A percentile compares a stretch with the other conserved stretches of the same genome.
Evolutionary conservation across 2,113 vertebrate genomes (phyloP).

Genomic region (Xenus cinereus): DNA sequence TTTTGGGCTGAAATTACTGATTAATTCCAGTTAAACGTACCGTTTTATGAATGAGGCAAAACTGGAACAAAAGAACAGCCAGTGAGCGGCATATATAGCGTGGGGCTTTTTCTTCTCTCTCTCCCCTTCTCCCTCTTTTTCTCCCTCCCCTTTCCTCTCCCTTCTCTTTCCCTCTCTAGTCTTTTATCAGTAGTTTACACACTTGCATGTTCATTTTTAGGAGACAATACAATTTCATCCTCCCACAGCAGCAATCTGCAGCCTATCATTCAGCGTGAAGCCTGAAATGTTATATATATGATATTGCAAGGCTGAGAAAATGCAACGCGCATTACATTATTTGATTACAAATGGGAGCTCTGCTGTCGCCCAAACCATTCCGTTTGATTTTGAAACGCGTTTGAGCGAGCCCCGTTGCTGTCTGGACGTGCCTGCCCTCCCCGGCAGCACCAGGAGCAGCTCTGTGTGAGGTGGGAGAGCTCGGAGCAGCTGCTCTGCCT

Average conservation of each 20-base stretch:
- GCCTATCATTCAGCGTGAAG: not conserved
- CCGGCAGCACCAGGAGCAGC: not conserved
- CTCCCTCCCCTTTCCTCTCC: not conserved
- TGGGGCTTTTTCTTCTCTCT: no score
- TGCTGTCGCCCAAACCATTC: not conserved
- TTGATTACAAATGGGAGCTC: not conserved
- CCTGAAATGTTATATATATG: not conserved
- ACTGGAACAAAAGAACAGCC: not conserved
- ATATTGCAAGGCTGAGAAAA: not conserved
- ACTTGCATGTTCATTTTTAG: not conserved
- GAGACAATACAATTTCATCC: not conserved
- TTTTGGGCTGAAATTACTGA: not conserved
- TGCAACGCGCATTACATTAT: not conserved
- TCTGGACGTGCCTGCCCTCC: not conserved
- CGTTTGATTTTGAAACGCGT: not conserved
- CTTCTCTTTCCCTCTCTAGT: not conserved
- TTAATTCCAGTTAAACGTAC: not conserved
- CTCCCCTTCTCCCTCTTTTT: accelerated
- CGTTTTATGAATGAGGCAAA: not conserved
- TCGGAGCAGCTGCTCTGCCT: not conserved
- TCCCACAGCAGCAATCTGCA: not conserved
- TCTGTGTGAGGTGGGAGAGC: not conserved
- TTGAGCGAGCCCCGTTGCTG: accelerated
- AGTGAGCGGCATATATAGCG: no score
- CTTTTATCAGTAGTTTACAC: not conserved